phyloP scores from a whole-genome alignment of 2,888 invertebrate species.

The Thera obeliscata region DNA sequence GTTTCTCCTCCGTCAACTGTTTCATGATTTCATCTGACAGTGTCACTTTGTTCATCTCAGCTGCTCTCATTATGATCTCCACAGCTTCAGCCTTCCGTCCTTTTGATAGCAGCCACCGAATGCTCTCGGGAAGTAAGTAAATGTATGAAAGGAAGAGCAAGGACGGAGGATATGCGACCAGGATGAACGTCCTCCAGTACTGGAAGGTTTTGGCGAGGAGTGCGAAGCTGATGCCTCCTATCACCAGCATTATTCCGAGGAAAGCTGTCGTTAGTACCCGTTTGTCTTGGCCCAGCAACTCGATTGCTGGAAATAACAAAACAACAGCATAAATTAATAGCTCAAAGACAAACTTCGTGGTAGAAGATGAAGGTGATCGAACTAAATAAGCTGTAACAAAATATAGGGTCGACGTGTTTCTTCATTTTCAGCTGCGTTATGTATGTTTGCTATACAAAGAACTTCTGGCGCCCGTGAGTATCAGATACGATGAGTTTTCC shows the following conservation, averaged over 20 bases:
- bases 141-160: conserved; percentile 87
- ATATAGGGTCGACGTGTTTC: too few species aligned
- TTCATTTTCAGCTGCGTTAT: too few species aligned
- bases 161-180: conserved; percentile 88
- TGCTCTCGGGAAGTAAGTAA: conserved; percentile 90
- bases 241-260: conserved; percentile 81
- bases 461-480: too few species aligned
- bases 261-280: conserved; percentile 74
- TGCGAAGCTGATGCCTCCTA: conserved; percentile 89
- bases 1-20: conserved; percentile 71
- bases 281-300: conserved; percentile 74
- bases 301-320: conserved; percentile 65
- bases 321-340: neutral
- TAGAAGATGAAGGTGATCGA: too few species aligned
- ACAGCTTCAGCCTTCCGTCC: conserved; percentile 87
- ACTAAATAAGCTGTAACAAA: too few species aligned
- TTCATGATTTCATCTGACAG: conserved; percentile 72
- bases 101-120: conserved; percentile 90
- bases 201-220: conserved; percentile 87
- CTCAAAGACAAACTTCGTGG: too few species aligned
- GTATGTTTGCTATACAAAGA: too few species aligned
- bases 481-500: too few species aligned
- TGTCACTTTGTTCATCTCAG: conserved; percentile 85
- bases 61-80: conserved; percentile 85
- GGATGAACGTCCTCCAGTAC: conserved; percentile 89